These are phyloP conservation scores for Eupithecia exiguata DNA, from an alignment of 2,888 invertebrate species.

Conservation along the genomic window DNA sequence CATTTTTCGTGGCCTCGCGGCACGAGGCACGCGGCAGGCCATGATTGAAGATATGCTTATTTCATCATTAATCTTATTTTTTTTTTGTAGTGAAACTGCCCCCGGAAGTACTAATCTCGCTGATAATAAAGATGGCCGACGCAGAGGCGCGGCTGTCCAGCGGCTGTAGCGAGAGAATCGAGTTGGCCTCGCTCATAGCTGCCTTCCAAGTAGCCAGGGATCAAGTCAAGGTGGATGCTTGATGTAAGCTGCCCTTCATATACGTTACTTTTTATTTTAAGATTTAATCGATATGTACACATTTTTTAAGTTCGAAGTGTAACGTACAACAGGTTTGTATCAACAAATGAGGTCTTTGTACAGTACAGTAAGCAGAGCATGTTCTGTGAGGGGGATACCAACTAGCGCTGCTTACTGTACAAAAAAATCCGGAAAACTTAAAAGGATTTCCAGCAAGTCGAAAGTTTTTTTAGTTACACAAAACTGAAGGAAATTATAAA, in stretches of 20 bases:
- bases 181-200: slow-evolving; percentile 94
- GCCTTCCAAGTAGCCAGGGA: slow-evolving; percentile 92
- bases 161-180: slow-evolving; percentile 95
- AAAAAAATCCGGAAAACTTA: background rate
- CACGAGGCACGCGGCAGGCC: too few species aligned
- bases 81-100: slow-evolving; percentile 91
- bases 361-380: too few species aligned
- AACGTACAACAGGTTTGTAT: background rate
- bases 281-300: background rate
- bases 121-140: slow-evolving; percentile 94
- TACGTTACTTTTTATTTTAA: background rate
- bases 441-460: background rate
- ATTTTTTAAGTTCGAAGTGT: background rate
- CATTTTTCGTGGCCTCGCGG: too few species aligned
- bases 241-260: slow-evolving; percentile 21
- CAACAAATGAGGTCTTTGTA: background rate
- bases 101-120: slow-evolving; percentile 88
- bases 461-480: background rate
- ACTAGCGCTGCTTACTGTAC: too few species aligned
- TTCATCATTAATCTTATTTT: background rate
- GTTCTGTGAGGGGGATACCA: too few species aligned
- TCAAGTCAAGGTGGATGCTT: slow-evolving; percentile 62
- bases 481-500: background rate
- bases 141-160: slow-evolving; percentile 93
- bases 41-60: background rate